phyloP scores from a whole-genome alignment of 2,888 invertebrate species.

The Melinopterus prodromus region DNA sequence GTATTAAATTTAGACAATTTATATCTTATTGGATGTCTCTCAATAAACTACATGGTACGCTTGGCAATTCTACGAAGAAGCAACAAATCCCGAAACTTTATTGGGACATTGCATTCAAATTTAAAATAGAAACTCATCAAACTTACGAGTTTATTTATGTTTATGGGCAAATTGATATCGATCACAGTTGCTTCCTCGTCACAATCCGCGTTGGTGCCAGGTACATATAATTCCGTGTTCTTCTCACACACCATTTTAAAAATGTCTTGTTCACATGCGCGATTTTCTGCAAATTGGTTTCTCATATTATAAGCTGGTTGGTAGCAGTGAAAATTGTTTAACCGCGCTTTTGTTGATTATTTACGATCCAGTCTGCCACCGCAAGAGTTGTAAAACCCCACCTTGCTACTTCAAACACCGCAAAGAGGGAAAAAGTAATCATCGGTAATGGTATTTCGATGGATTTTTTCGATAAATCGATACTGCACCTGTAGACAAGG shows the following conservation, averaged over 20 bases:
- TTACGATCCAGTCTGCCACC: background rate
- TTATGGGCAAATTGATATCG: background rate
- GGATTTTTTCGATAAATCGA: background rate
- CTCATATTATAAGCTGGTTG: background rate
- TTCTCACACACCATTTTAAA: background rate
- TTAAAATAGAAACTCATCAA: background rate
- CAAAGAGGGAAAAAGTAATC: background rate
- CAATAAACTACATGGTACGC: no score
- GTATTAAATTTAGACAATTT: no score
- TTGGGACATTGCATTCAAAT: background rate
- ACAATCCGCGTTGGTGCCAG: background rate
- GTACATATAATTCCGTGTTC: background rate
- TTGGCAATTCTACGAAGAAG: no score
- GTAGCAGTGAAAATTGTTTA: background rate
- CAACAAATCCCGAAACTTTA: no score
- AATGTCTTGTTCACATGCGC: background rate
- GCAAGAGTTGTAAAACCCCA: background rate
- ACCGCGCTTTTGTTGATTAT: background rate
- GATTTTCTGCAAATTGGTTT: background rate
- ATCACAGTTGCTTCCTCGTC: background rate
- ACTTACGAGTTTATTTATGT: background rate
- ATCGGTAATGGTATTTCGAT: background rate
- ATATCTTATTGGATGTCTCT: no score
- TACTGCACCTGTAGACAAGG: background rate
- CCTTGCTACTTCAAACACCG: background rate